Conservation (phyloP, 2,888 invertebrate species). For the Caenorhabditis macrosperma region DNA sequence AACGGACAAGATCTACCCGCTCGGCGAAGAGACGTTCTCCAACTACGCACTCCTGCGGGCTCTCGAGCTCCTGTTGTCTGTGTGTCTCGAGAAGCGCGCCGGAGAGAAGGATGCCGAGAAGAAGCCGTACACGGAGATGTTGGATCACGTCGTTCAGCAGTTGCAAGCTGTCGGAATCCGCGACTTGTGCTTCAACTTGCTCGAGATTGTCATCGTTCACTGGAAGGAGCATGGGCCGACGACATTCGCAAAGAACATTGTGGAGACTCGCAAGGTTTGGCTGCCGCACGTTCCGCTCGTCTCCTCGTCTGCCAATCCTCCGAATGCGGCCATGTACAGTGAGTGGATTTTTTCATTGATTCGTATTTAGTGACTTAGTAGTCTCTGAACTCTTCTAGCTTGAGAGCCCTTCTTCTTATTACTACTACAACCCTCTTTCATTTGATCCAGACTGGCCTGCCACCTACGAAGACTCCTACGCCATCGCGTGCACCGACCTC, state of each 20-base stretch:
- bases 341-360: too few relatives aligned
- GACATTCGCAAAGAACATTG: background rate
- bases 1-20: conserved; percentile 14
- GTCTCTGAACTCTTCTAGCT: too few relatives aligned
- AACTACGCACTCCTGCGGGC: conserved; percentile 31
- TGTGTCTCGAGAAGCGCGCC: conserved; percentile 36
- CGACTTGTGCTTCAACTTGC: conserved; percentile 23
- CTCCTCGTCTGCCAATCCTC: conserved; percentile 42
- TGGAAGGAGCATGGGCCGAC: conserved; percentile 36
- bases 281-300: conserved; percentile 55
- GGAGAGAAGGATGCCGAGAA: conserved; percentile 5
- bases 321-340: conserved; percentile 17
- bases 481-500: conserved; percentile 37
- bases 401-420: too few relatives aligned
- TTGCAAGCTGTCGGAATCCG: conserved; percentile 35
- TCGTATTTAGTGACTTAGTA: too few relatives aligned
- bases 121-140: conserved; percentile 17
- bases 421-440: background rate
- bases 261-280: conserved; percentile 34
- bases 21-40: conserved; percentile 17
- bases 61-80: conserved; percentile 21
- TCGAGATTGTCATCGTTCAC: conserved; percentile 23
- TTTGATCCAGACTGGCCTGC: conserved; percentile 32
- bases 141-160: conserved; percentile 17
- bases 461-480: conserved; percentile 19